Base-by-base conservation (phyloP, 2,888 invertebrate species). In the Loripinus fragilis region DNA sequence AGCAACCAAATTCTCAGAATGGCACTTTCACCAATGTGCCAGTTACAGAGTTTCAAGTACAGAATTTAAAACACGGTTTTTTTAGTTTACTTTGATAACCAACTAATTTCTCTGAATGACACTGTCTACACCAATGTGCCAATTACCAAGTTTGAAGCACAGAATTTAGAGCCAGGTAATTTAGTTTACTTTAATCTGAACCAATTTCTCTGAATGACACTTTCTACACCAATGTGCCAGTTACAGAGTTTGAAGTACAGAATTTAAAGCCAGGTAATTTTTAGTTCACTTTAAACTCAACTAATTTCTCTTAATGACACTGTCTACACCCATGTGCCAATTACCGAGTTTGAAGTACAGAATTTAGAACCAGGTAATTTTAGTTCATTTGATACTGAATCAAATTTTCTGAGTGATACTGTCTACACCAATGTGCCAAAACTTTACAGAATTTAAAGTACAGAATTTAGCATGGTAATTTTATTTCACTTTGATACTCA, bases 151-250 rank as follows among this genome's bases (percentile, higher is more conserved):
- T 45, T 45, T 17, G 20, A 45, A 45, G 45, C 20, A 15, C 2
- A 5, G 20, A 20, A 45, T 12, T 45, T 45, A 17, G 45, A 45
- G 3, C 45, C 45, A 45, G 45, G 45, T 45, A 45, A 15, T 15
- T 20, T 50, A 10, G 76, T 74, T 3, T 74, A 74, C 42, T 65
- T 23, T 23, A 35, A 3, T 20, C 17, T n/a, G n/a, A 20, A 3
- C 15, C 45, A 45, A 12, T 20, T 45, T 20, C 45, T 20, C 38
- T 38, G 5, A 45, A 20, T 20, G 20, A 45, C 3, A 45, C 45
- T 15, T 3, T 12, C 45, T 3, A 45, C 3, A 45, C 45, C 8
- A 45, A 3, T 45, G n/a, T 20, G 20, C 45, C 45, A 45, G 45
- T 45, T 12, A 5, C 17, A 45, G 45, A 45, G 45, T 45, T 45